Percentiles rank a stretch among this genome's conserved stretches.
These are phyloP conservation scores for Eidolon helvum DNA, from an alignment of 2,113 vertebrate genomes.

Conservation along the genomic window DNA sequence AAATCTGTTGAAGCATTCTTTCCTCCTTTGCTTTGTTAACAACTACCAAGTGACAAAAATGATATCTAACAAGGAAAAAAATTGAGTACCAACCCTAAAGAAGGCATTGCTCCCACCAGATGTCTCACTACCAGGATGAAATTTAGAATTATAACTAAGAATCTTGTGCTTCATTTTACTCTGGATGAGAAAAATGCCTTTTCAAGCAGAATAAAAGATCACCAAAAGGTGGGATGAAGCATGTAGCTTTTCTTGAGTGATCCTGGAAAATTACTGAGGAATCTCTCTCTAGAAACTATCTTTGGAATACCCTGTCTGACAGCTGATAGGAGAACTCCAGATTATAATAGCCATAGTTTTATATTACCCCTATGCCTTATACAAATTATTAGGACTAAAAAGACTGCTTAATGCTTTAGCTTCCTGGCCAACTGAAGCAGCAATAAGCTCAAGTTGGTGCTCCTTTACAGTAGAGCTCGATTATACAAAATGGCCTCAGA, in stretches of 20 bases:
- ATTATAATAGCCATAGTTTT: not conserved
- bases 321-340: not conserved
- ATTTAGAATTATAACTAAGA: not conserved
- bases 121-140: slow-evolving; percentile 11
- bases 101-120: not conserved
- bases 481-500: not conserved
- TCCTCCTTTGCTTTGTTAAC: not conserved
- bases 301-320: not conserved
- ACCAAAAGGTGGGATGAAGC: not conserved
- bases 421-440: not conserved
- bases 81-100: not conserved
- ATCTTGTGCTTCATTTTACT: not conserved
- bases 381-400: slow-evolving; percentile 18
- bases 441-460: not conserved
- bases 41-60: not conserved
- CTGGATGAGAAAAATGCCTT: not conserved
- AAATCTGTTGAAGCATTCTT: not conserved
- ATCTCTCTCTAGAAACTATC: not conserved
- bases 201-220: not conserved
- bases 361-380: not conserved
- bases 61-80: not conserved
- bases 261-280: not conserved
- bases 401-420: not conserved
- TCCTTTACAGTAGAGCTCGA: not conserved
- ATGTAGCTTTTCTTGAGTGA: not conserved